Evolutionary conservation across 2,888 invertebrate species (phyloP), one percentile per base, ranked within the genome.

Genomic region (Oscheius sp.): DNA sequence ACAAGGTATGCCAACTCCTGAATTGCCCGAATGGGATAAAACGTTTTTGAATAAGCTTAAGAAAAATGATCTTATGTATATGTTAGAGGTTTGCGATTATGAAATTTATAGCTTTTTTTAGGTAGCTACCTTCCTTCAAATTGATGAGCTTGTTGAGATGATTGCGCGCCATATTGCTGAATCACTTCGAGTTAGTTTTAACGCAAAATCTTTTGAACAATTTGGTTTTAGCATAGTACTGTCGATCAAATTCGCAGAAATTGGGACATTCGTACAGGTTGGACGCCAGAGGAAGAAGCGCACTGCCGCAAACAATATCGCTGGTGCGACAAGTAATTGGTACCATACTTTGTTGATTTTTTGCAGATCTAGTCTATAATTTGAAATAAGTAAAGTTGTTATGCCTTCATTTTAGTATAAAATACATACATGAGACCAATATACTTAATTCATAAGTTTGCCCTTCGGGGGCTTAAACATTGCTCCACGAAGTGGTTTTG

Each of bases 381-480:
- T 42, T 34, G 6, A 34, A 12, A 42, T n/a, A 17, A 42, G 4
- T 12, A 12, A 12, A 12, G 6, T 42, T 3, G 5, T 42, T 3
- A 3, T 42, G 15, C 17, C 4, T 42, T 8, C 37, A 20, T 33
- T 55, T 55, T 48, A 48, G 12, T 48, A 25, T 23, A 3, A 48
- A 12, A 45, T 25, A 17, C 20, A 55, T 34, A 55, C 17, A 55
- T 42, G 42, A 42, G 55, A 17, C 3, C 31, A 53, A 10, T 31
- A 3, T 1, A n/a, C 2, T 45, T 20, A 61, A 45, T 45, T 61
- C 31, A 45, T 42, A 42, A 61, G 42, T 45, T 61, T 61, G 27
- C 61, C 61, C 31, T 80, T 79, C 6, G 84, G 84, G 17, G 86
- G 85, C 52, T 79, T 81, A 78, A 86, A 86, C 29, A 82, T 80